These are phyloP conservation scores for Cuniculus paca DNA, from an alignment of 2,797 vertebrate genomes.

Conservation along the genomic window DNA sequence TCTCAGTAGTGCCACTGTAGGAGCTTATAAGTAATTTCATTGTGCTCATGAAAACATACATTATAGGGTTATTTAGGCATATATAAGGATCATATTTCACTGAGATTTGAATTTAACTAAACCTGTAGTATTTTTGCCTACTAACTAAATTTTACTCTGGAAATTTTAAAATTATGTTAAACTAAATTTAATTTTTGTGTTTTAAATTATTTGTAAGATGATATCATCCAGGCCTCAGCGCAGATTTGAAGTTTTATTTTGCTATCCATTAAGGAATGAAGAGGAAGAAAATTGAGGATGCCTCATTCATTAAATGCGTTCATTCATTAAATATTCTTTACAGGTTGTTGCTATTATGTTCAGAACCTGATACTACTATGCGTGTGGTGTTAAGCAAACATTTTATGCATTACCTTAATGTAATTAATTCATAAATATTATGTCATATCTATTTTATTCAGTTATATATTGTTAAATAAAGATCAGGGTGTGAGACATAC, in stretches of 20 bases:
- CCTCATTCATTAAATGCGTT: not conserved
- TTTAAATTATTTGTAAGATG: constrained; percentile 18
- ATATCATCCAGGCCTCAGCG: not conserved
- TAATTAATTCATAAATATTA: constrained; percentile 17
- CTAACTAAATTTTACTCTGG: not conserved
- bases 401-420: not conserved
- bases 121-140: not conserved
- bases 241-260: constrained; percentile 10
- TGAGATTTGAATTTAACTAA: not conserved
- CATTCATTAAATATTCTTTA: constrained; percentile 1
- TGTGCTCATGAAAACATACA: not conserved
- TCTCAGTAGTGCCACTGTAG: not conserved
- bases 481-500: not conserved
- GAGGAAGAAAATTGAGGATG: not conserved
- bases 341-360: not conserved
- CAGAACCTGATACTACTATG: not conserved
- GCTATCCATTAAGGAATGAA: not conserved
- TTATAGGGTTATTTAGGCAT: not conserved
- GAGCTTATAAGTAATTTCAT: constrained; percentile 8
- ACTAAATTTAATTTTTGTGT: not conserved
- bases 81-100: not conserved
- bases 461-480: not conserved
- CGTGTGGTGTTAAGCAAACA: not conserved
- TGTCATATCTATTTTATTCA: not conserved
- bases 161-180: constrained; percentile 13